These are phyloP conservation scores for Hemicrepidius hirtus DNA, from an alignment of 2,888 invertebrate species.

Conservation along the genomic window DNA sequence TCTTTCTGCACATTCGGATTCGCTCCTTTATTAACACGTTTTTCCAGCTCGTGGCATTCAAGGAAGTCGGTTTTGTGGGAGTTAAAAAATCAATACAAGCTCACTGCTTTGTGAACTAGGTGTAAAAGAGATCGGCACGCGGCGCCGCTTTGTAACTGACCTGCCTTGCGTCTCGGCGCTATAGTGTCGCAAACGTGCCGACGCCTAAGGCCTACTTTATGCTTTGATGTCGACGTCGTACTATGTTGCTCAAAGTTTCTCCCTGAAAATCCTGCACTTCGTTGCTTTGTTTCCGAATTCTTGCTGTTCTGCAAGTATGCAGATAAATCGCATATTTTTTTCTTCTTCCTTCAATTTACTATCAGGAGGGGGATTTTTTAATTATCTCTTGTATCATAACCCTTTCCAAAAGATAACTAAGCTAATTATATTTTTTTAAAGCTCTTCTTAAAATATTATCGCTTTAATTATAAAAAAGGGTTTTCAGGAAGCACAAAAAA, in stretches of 20 bases:
- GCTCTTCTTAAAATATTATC: no score
- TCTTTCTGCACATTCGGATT: constrained; percentile 27
- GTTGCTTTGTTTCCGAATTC: constrained; percentile 35
- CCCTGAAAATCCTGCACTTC: constrained; percentile 45
- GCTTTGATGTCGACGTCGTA: constrained; percentile 60
- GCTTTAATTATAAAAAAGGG: no score
- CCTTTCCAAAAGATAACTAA: no score
- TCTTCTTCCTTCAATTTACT: background rate
- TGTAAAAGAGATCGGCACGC: constrained; percentile 67
- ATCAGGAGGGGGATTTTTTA: no score
- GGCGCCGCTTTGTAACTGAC: constrained; percentile 69
- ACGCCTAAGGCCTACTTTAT: constrained; percentile 64
- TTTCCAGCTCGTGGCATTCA: constrained; percentile 46
- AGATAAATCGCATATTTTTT: background rate
- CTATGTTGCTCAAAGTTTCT: constrained; percentile 38
- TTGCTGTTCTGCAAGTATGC: constrained; percentile 24
- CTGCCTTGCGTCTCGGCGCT: constrained; percentile 68
- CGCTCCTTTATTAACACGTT: constrained; percentile 45
- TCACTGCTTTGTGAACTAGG: constrained; percentile 62
- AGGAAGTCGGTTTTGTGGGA: constrained; percentile 54
- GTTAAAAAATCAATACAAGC: constrained; percentile 59
- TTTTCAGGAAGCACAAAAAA: no score
- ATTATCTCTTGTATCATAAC: no score
- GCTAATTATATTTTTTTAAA: no score
- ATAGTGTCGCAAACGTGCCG: constrained; percentile 64